Conservation (phyloP, 2,888 invertebrate genomes). For the Pristionchus entomophagus region DNA sequence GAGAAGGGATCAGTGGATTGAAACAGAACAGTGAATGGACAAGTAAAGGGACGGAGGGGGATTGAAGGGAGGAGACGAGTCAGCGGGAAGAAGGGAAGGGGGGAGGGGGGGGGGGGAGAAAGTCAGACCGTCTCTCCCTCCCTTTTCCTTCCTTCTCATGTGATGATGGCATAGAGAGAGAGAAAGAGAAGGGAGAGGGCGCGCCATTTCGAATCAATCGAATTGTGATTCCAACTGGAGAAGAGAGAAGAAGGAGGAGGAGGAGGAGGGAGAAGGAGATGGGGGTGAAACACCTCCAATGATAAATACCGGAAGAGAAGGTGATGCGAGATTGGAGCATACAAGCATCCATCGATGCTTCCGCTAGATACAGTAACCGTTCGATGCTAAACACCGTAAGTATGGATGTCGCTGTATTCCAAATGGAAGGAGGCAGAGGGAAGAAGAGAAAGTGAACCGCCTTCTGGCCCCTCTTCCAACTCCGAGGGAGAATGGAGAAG, state of each 20-base stretch:
- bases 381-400: not conserved
- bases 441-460: constrained; percentile 21
- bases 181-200: not conserved
- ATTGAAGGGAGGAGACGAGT: not conserved
- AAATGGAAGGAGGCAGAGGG: not conserved
- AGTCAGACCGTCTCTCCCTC: constrained; percentile 22
- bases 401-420: not conserved
- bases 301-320: not conserved
- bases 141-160: not conserved
- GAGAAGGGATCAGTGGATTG: not conserved
- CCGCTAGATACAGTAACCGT: not conserved
- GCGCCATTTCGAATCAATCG: constrained; percentile 39
- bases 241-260: not conserved
- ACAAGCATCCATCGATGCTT: not conserved
- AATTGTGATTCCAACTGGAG: constrained; percentile 33
- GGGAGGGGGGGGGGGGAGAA: not conserved
- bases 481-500: not conserved
- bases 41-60: constrained; percentile 12
- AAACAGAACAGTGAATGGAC: constrained; percentile 1
- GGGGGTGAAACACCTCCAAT: not conserved
- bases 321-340: not conserved
- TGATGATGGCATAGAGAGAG: constrained; percentile 23
- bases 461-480: constrained; percentile 1
- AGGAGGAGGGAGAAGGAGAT: not conserved
- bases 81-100: not conserved